phyloP scores from a whole-genome alignment of 2,797 vertebrate genomes.

The Dendrocincla fuliginosa region DNA sequence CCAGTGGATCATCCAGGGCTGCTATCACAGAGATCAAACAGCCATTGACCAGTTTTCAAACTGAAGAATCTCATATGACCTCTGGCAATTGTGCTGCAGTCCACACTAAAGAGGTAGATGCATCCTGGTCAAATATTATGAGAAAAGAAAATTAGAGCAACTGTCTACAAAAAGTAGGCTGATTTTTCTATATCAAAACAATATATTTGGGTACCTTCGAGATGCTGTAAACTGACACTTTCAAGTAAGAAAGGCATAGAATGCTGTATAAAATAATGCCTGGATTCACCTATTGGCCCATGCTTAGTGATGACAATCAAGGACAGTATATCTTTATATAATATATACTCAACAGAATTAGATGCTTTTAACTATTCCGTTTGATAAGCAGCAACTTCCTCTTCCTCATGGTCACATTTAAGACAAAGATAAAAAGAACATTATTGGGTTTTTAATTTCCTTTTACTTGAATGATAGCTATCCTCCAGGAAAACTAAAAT shows the following conservation, averaged over 20 bases:
- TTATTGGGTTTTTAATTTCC: neutral
- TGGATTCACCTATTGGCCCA: neutral
- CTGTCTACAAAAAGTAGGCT: neutral
- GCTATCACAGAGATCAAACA: neutral
- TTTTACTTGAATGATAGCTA: neutral
- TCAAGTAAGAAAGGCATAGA: neutral
- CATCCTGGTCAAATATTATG: neutral
- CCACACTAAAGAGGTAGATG: neutral
- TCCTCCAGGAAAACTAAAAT: neutral
- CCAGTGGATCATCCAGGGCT: neutral
- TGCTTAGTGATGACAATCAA: neutral
- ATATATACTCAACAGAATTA: neutral
- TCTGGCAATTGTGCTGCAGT: fast-evolving
- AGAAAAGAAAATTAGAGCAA: neutral
- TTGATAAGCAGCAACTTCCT: neutral
- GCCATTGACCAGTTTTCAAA: neutral
- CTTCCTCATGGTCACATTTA: neutral
- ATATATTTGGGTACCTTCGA: neutral
- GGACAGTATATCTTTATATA: neutral
- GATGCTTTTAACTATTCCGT: neutral
- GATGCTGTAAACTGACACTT: neutral
- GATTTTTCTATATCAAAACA: neutral
- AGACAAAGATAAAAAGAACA: neutral
- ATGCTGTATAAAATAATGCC: neutral
- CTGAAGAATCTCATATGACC: neutral